Evolutionary conservation across 2,113 vertebrate genomes (phyloP).

Genomic region (Aspidoscelis tigris): DNA sequence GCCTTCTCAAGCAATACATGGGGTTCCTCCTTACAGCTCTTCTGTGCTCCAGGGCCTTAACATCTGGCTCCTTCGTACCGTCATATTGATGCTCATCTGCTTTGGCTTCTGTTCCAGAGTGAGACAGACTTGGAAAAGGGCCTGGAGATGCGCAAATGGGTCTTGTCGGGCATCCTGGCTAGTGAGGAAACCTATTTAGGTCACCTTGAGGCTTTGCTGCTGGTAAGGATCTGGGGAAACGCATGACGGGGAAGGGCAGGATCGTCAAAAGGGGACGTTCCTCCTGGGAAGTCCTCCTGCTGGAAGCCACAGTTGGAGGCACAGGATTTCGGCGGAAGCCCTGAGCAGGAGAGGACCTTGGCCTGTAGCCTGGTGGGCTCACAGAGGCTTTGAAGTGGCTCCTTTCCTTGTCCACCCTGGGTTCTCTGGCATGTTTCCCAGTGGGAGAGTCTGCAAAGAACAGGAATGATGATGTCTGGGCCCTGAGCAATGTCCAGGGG

Average conservation of each 20-base stretch:
- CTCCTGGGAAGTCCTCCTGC: neutral
- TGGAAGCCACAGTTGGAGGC: neutral
- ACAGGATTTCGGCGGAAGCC: neutral
- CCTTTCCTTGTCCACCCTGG: neutral
- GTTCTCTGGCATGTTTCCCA: neutral
- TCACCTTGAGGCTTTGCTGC: conserved; percentile 93
- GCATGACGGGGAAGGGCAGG: neutral
- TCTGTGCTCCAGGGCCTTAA: too few species aligned
- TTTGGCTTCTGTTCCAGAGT: conserved; percentile 72
- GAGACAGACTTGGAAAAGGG: conserved; percentile 97
- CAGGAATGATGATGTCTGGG: neutral
- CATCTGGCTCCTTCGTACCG: neutral
- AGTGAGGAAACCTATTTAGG: conserved; percentile 96
- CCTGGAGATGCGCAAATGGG: conserved; percentile 98
- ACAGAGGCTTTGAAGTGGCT: neutral
- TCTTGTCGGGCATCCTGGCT: conserved; percentile 95
- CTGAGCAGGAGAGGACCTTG: neutral
- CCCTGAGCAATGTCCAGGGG: too few species aligned
- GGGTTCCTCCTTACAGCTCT: neutral
- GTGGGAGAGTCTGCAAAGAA: neutral
- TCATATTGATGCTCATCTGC: conserved; percentile 9
- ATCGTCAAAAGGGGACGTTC: neutral
- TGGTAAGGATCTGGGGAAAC: conserved; percentile 78
- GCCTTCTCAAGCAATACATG: too few species aligned
- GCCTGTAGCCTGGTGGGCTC: neutral